Conservation (phyloP, 64 coral and sea anemone genomes). For the Exaiptasia diaphana region DNA sequence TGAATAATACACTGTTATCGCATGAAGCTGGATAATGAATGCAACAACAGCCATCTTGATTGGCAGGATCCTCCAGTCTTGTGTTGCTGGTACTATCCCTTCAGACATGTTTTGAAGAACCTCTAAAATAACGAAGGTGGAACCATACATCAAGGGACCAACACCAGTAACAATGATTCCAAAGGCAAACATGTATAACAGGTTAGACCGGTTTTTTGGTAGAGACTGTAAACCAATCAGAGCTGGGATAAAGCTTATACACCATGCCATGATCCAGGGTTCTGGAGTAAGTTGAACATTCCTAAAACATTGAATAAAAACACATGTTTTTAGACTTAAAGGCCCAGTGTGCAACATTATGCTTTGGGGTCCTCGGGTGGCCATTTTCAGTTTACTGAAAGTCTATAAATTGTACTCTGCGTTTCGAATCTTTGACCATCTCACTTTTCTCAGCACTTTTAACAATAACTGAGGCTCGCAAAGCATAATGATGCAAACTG, state of each 20-base stretch:
- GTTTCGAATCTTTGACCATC: too few species aligned
- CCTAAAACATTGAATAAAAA: constrained; percentile 1
- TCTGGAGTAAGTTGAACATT: constrained; percentile 21
- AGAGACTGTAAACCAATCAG: constrained; percentile 68
- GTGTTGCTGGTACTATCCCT: constrained; percentile 16
- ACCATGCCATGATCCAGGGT: constrained; percentile 68
- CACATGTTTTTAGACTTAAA: not conserved
- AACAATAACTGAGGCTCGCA: too few species aligned
- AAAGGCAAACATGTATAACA: constrained; percentile 63
- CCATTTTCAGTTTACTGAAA: too few species aligned
- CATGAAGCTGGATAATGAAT: constrained; percentile 84
- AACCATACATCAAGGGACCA: constrained; percentile 74
- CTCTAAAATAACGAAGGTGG: constrained; percentile 14
- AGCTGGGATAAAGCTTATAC: constrained; percentile 59
- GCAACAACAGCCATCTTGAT: constrained; percentile 73
- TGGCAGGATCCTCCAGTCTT: constrained; percentile 46
- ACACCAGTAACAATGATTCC: constrained; percentile 70
- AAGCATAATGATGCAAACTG: too few species aligned
- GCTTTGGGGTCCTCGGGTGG: too few species aligned
- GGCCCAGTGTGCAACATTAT: too few species aligned
- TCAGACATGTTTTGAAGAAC: constrained; percentile 26
- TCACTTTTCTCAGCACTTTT: too few species aligned
- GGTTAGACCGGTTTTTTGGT: constrained; percentile 74
- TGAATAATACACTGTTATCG: constrained; percentile 66
- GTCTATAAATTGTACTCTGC: too few species aligned